Base-by-base conservation (phyloP, 1,140 invertebrate genomes). In the Brachionus rubens region DNA sequence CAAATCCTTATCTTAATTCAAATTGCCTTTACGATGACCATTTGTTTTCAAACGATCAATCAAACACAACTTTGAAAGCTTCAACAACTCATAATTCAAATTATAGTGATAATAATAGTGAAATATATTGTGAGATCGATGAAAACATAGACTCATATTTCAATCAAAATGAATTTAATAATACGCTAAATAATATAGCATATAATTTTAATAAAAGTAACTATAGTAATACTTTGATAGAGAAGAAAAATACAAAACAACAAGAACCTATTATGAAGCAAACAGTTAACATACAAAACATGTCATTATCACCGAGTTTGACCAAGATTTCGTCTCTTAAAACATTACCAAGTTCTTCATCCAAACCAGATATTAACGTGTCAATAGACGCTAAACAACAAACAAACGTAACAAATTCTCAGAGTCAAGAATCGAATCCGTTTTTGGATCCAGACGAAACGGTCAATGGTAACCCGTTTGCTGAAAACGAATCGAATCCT, bases 1-100 rank as follows among this genome's bases (percentile, higher is more conserved):
- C 46, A 30, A 72, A 72, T 48, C 46, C 68, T 16, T 72, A 48
- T 56, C 19, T 56, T 6, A 56, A 56, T 50, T 72, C 68, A 72
- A 72, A 72, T 50, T 21, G 19, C 30, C 16, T 72, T 50, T 16
- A 54, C 24, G 46, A 33, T 50, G 7, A 21, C 26, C 19, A 19
- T 14, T 72, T 50, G 24, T 48, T 9, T 50, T 30, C n/a, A 6
- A 40, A 72, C 28, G 26, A 50, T 12, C 48, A 52, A 28, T 40
- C n/a, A n/a, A n/a, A n/a, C n/a, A n/a, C 12, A 40, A 72, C 46
- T 50, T 40, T 26, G 3, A 48, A 72, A 33, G 2, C 16, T 14
- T 12, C 30, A 16, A 10, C n/a, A 14, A 46, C 2, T 46, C 43
- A 14, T 14, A 46, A 46, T 14, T 46, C 43, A 46, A 46, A 36